phyloP scores from a whole-genome alignment of 1,140 invertebrate species.

The Drosophila nasuta region DNA sequence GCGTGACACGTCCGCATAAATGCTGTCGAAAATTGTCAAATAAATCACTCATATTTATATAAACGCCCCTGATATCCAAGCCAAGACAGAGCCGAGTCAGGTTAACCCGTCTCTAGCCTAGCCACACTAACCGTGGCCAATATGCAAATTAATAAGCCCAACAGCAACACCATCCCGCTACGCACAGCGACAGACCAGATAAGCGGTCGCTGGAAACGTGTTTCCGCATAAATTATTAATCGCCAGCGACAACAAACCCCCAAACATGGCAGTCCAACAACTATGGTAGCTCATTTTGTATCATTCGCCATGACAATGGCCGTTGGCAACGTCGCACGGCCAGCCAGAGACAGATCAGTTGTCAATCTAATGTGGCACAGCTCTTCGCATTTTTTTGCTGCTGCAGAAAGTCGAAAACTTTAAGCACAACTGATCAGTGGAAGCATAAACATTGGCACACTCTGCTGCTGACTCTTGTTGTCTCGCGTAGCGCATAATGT shows the following conservation, averaged over 20 bases:
- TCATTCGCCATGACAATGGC: slow-evolving; percentile 29
- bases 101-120: slow-evolving; percentile 17
- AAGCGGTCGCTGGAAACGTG: slow-evolving; percentile 72
- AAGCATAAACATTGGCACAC: neutral
- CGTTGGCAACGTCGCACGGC: neutral
- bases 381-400: neutral
- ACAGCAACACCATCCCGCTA: slow-evolving; percentile 8
- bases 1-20: slow-evolving; percentile 74
- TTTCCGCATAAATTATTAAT: slow-evolving; percentile 80
- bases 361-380: slow-evolving; percentile 2
- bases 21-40: slow-evolving; percentile 84
- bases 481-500: slow-evolving; percentile 47
- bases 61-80: slow-evolving; percentile 76
- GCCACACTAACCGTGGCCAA: slow-evolving; percentile 45
- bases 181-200: slow-evolving; percentile 39
- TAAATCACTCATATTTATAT: slow-evolving; percentile 84
- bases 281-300: slow-evolving; percentile 33
- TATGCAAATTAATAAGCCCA: slow-evolving; percentile 64
- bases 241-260: slow-evolving; percentile 33
- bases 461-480: slow-evolving; percentile 18
- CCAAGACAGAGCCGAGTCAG: slow-evolving; percentile 40
- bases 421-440: slow-evolving; percentile 2
- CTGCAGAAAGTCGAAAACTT: no score
- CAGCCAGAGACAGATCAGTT: neutral
- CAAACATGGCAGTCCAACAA: slow-evolving; percentile 30